Conservation (phyloP, 2,797 vertebrate species). For the Enteromius mattozi region DNA sequence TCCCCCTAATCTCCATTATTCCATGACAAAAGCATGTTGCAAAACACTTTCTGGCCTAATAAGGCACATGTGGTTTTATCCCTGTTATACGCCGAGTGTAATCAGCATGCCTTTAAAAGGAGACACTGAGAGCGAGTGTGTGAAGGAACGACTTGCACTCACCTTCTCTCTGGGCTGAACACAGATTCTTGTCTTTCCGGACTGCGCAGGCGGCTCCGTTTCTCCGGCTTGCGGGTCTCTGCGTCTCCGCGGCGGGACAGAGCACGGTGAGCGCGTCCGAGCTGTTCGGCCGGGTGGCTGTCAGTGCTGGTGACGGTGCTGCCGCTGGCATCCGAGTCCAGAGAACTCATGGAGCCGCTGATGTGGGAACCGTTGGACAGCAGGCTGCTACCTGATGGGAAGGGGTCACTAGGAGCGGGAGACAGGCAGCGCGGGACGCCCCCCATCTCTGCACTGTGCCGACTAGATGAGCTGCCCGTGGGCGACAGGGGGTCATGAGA, state of each 20-base stretch:
- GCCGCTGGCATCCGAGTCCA: conserved; percentile 83
- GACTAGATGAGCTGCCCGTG: conserved; percentile 79
- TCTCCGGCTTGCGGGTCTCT: conserved; percentile 79
- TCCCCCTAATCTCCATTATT: conserved; percentile 25
- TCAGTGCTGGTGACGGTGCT: conserved; percentile 82
- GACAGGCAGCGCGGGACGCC: conserved; percentile 81
- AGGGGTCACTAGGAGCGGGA: conserved; percentile 81
- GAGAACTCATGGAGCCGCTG: conserved; percentile 83
- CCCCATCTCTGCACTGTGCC: conserved; percentile 65
- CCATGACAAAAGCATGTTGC: conserved; percentile 22
- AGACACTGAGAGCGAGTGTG: conserved; percentile 41
- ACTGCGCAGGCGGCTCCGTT: conserved; percentile 77
- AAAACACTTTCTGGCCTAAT: conserved; percentile 35
- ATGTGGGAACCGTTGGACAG: conserved; percentile 86
- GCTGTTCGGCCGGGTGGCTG: conserved; percentile 72
- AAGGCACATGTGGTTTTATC: conserved; percentile 38
- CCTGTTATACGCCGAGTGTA: neutral
- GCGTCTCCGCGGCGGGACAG: conserved; percentile 71
- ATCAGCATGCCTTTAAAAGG: conserved; percentile 68
- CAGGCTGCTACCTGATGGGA: conserved; percentile 82
- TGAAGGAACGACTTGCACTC: conserved; percentile 37
- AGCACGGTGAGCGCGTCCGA: conserved; percentile 57
- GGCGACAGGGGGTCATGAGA: conserved; percentile 76
- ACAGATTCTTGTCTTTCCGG: conserved; percentile 74
- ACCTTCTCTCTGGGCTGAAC: conserved; percentile 83